Conservation (phyloP, 92 coral and sea anemone genomes). For the Paragorgia papillata region DNA sequence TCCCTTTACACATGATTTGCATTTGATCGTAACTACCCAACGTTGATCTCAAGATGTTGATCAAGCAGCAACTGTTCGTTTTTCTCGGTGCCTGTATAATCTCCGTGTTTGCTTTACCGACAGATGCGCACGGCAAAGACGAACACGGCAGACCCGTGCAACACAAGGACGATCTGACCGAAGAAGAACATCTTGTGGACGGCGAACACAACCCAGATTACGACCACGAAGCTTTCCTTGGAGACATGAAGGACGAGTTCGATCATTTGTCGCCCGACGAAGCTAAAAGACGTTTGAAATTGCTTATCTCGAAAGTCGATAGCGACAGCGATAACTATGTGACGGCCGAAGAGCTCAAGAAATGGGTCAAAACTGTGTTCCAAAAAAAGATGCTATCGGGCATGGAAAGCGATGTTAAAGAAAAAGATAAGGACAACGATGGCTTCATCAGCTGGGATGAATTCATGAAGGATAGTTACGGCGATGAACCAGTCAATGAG, state of each 20-base stretch:
- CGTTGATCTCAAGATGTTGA: conserved; percentile 14
- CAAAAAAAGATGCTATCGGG: conserved; percentile 72
- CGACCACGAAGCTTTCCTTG: conserved; percentile 97
- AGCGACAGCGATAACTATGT: conserved; percentile 74
- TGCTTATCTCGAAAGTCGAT: conserved; percentile 73
- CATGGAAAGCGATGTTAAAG: conserved; percentile 70
- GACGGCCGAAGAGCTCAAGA: conserved; percentile 77
- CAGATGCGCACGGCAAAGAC: conserved; percentile 10
- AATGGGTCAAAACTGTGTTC: conserved; percentile 87
- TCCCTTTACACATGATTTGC: not conserved
- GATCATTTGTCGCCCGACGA: conserved; percentile 92
- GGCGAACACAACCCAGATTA: conserved; percentile 86
- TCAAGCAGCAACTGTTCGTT: not conserved
- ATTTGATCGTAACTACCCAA: not conserved
- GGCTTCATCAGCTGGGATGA: conserved; percentile 85
- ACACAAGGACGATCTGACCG: conserved; percentile 71
- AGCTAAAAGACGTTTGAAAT: conserved; percentile 76
- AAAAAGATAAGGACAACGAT: conserved; percentile 77
- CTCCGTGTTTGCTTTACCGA: conserved; percentile 26
- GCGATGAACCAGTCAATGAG: conserved; percentile 41
- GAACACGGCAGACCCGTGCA: conserved; percentile 51
- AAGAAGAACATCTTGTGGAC: conserved; percentile 72
- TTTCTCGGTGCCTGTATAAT: conserved; percentile 15
- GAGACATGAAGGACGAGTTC: conserved; percentile 87
- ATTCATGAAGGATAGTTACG: conserved; percentile 75